phyloP scores from a whole-genome alignment of 2,113 vertebrate genomes.

The Lutjanus erythropterus region DNA sequence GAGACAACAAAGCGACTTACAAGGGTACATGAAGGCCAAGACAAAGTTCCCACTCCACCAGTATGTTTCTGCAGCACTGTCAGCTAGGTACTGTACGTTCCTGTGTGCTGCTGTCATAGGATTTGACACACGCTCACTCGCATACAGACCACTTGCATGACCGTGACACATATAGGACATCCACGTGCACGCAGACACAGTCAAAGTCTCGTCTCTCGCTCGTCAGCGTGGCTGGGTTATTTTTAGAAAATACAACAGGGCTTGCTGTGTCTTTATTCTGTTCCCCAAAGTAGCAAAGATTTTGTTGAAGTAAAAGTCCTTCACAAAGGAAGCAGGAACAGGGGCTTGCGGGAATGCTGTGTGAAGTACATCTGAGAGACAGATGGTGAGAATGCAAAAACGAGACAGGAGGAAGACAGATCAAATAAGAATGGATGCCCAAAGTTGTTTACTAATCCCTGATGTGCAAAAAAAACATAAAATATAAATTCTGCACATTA shows the following conservation, averaged over 20 bases:
- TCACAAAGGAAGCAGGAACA: constrained; percentile 52
- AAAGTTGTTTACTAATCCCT: constrained; percentile 63
- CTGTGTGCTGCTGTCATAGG: neutral
- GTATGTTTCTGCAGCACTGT: constrained; percentile 19
- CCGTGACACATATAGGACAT: neutral
- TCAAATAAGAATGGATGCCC: constrained; percentile 56
- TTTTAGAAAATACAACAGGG: constrained; percentile 51
- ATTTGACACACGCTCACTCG: neutral
- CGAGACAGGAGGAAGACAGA: constrained; percentile 20
- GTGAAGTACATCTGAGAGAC: constrained; percentile 62
- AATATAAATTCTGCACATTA: constrained; percentile 40
- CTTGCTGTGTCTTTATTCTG: constrained; percentile 15
- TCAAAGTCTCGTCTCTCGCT: constrained; percentile 2
- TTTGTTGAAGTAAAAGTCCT: constrained; percentile 66
- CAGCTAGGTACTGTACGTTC: neutral
- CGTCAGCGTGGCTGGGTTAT: constrained; percentile 34
- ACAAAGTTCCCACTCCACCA: constrained; percentile 30
- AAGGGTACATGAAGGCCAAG: constrained; percentile 65
- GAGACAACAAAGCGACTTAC: constrained; percentile 55
- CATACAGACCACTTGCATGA: neutral
- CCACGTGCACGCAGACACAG: neutral
- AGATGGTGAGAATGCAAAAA: constrained; percentile 66
- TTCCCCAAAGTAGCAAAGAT: constrained; percentile 45
- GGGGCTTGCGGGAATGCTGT: constrained; percentile 44
- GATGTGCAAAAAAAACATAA: constrained; percentile 20